Evolutionary conservation across 2,113 vertebrate species (phyloP), one percentile per base, ranked within the genome.

Genomic region (Pterocles gutturalis): DNA sequence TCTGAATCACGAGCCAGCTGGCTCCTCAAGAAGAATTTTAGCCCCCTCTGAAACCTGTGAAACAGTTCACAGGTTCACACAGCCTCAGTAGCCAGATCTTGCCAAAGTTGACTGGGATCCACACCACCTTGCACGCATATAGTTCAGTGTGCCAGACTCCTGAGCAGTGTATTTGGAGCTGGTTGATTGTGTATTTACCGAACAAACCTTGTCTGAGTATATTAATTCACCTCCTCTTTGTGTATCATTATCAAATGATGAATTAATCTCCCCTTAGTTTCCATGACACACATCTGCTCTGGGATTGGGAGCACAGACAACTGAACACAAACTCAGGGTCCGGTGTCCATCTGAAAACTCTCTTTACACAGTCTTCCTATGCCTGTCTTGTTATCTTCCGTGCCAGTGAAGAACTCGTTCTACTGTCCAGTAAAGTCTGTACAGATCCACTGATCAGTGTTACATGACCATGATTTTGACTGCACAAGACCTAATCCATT

Each of bases 31-130:
- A 96, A 70, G 71, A 54, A 81, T 89, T 96, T 95, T 78, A 89
- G 91, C 54, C 34, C 67, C 55, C 70, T 89, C 65, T 91, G 87
- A 84, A 89, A 94, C 89, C 91, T 89, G 81, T 87, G 93, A 97
- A 95, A 87, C 94, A 85, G 77, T 96, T 96, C 38, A 86, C 92
- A 78, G 78, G 87, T 96, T 96, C 93, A 93, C 93, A 95, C 91
- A 84, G 64, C 70, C 81, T 71, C 57, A 82, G 65, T 31, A 84
- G 55, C 89, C 91, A 72, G 83, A 81, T 75, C 87, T 87, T 93
- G 91, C 91, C 91, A 94, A 92, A 87, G 38, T 13, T 94, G 95
- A 83, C 93, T 79, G 83, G 33, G 55, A 84, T 96, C 89, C 89
- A 89, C 12, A 4, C 69, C 69, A 64, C 94, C 53, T 90, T 91